Conservation (phyloP, 2,113 vertebrate genomes). For the Spizaetus ornatus region DNA sequence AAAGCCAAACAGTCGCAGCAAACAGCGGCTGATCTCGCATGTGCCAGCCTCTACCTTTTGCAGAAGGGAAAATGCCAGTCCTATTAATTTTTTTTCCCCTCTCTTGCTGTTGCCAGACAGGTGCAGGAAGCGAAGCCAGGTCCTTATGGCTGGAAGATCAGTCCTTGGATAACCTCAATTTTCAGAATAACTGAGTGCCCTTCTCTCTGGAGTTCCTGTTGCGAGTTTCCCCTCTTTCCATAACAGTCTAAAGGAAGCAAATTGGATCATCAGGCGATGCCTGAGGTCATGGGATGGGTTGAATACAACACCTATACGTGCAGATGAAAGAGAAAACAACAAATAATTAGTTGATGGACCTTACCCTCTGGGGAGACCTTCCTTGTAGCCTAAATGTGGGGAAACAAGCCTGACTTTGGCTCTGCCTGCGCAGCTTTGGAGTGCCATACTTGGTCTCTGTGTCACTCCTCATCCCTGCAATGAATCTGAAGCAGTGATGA, state of each 20-base stretch:
- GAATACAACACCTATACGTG: accelerated
- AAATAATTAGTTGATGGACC: accelerated
- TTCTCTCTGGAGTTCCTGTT: not conserved
- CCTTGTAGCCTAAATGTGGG: accelerated
- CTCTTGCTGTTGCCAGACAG: not conserved
- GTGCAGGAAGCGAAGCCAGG: not conserved
- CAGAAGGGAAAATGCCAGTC: not conserved
- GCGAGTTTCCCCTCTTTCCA: not conserved
- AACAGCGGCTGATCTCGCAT: accelerated
- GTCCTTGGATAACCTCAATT: not conserved
- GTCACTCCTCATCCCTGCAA: accelerated
- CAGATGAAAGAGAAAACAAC: not conserved
- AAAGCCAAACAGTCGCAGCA: not conserved
- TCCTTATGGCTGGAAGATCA: not conserved
- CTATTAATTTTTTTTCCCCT: not conserved
- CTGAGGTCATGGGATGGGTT: accelerated
- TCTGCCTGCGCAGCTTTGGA: not conserved
- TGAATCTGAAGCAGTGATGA: accelerated
- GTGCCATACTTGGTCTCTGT: accelerated
- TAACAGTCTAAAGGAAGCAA: not conserved
- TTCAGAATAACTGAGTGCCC: not conserved
- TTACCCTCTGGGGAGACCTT: not conserved
- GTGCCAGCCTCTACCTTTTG: not conserved
- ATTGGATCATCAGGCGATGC: accelerated
- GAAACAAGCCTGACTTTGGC: not conserved